Evolutionary conservation across 2,113 vertebrate species (phyloP).

Genomic region (Tragulus kanchil): DNA sequence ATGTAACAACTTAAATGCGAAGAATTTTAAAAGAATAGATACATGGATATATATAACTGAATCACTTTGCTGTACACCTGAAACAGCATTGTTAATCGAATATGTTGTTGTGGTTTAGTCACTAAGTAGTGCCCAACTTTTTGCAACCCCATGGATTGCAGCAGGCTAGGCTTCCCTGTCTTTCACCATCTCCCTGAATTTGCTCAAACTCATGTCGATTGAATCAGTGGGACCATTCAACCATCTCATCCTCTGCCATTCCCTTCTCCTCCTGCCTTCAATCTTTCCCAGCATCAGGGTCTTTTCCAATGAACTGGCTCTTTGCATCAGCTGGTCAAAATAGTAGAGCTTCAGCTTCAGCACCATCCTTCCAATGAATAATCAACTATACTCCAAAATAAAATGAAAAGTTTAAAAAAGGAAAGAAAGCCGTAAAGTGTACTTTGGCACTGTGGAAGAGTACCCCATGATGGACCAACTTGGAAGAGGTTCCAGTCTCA

Average conservation of each 20-base stretch:
- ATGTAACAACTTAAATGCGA: not conserved
- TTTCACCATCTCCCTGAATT: not conserved
- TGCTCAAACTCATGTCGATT: not conserved
- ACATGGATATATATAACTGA: not conserved
- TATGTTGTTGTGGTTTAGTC: not conserved
- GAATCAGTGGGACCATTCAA: not conserved
- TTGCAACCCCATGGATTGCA: not conserved
- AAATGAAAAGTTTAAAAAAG: not conserved
- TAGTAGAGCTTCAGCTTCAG: not conserved
- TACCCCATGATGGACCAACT: not conserved
- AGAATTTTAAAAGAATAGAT: not conserved
- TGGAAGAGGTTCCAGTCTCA: not conserved
- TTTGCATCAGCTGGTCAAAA: not conserved
- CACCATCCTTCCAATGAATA: not conserved
- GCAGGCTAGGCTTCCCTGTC: not conserved
- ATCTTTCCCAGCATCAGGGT: not conserved
- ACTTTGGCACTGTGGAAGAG: not conserved
- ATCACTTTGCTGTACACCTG: not conserved
- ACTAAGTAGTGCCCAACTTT: not conserved
- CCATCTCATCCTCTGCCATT: not conserved
- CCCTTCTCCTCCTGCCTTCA: not conserved
- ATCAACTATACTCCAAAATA: not conserved
- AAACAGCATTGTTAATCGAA: not conserved
- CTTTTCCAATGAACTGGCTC: not conserved
- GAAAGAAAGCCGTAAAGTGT: not conserved